phyloP scores from a whole-genome alignment of 2,113 vertebrate genomes.

The Crotalus viridis region DNA sequence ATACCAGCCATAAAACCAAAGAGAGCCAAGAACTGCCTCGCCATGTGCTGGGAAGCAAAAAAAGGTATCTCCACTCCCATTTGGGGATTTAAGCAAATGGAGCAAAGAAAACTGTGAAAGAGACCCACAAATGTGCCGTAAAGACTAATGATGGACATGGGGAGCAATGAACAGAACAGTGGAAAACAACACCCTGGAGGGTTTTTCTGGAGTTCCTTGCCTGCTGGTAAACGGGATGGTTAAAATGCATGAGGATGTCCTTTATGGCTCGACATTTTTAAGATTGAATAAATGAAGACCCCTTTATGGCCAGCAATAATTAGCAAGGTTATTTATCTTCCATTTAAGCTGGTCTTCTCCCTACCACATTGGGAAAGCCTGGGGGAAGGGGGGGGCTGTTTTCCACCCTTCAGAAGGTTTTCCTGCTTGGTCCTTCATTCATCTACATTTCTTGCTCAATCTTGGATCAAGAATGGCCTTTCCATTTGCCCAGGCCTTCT shows the following conservation, averaged over 20 bases:
- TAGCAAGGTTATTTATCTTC: conserved; percentile 7
- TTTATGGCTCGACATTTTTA: conserved; percentile 62
- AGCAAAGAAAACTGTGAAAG: conserved; percentile 19
- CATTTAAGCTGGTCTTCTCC: conserved; percentile 21
- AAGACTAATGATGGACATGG: conserved; percentile 37
- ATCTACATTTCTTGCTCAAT: not conserved
- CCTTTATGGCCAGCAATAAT: conserved; percentile 51
- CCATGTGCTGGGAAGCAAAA: not conserved
- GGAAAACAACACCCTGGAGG: conserved; percentile 46
- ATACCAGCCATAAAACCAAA: not conserved
- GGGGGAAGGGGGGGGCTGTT: not conserved
- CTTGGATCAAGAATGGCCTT: not conserved
- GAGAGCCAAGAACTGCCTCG: not conserved
- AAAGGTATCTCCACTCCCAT: not conserved
- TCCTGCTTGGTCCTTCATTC: not conserved
- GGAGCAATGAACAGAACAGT: conserved; percentile 29
- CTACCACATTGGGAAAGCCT: conserved; percentile 21
- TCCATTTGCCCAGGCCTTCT: not conserved
- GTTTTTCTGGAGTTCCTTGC: not conserved
- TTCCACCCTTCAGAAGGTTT: not conserved
- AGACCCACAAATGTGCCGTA: conserved; percentile 27
- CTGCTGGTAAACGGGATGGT: conserved; percentile 38
- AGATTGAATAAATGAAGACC: conserved; percentile 63
- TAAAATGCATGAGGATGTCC: conserved; percentile 53
- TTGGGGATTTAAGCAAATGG: not conserved